Conservation (phyloP, 2,797 vertebrate genomes). For the Menidia menidia region DNA sequence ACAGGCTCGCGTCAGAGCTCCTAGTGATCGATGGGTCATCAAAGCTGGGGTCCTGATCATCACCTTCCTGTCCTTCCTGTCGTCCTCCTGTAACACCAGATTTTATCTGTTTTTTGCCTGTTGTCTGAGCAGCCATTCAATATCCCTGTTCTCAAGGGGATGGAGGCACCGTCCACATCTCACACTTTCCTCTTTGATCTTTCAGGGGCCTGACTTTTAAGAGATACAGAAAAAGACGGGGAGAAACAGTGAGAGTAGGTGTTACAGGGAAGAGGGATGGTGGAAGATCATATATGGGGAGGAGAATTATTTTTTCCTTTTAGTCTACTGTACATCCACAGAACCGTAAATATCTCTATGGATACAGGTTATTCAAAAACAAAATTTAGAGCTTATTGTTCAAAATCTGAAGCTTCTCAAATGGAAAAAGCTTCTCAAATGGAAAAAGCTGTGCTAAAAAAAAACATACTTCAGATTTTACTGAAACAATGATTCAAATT, state of each 20-base stretch:
- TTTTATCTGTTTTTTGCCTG: conserved; percentile 70
- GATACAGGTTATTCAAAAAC: conserved; percentile 10
- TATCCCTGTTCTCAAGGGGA: conserved; percentile 55
- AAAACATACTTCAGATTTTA: not conserved
- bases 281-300: conserved; percentile 41
- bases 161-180: conserved; percentile 20
- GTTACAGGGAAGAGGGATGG: conserved; percentile 29
- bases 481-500: not conserved
- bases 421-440: conserved; percentile 19
- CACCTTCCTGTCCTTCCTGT: conserved; percentile 57
- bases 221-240: conserved; percentile 23
- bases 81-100: conserved; percentile 39
- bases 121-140: conserved; percentile 53
- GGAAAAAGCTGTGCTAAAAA: conserved; percentile 6
- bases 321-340: conserved; percentile 32
- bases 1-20: conserved; percentile 16
- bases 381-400: conserved; percentile 34
- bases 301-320: conserved; percentile 41
- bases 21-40: conserved; percentile 52
- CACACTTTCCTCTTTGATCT: conserved; percentile 46
- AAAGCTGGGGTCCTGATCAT: conserved; percentile 54
- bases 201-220: conserved; percentile 52
- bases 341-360: conserved; percentile 48
- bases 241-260: conserved; percentile 23
- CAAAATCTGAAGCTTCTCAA: conserved; percentile 23